These are phyloP conservation scores for Sphecodes monilicornis DNA, from an alignment of 2,888 invertebrate species.

Conservation along the genomic window DNA sequence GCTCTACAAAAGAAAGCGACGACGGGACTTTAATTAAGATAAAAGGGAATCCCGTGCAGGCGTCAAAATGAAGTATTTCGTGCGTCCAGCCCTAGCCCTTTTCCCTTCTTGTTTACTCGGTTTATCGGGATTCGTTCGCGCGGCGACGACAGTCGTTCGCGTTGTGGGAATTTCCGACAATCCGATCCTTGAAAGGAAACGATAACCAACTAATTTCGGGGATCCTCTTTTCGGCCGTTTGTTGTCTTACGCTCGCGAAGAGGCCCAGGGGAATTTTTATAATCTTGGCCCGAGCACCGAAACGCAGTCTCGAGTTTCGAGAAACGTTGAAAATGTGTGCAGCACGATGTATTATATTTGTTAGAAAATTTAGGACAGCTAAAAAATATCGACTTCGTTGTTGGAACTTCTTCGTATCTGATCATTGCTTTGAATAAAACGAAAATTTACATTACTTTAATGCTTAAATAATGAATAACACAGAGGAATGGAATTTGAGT, in stretches of 20 bases:
- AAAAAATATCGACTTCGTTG: no score
- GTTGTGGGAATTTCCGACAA: slow-evolving; percentile 47
- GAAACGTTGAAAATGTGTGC: not conserved
- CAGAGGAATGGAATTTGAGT: no score
- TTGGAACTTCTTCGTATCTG: no score
- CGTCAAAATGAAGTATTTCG: slow-evolving; percentile 53
- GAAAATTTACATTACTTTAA: no score
- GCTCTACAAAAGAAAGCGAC: slow-evolving; percentile 40
- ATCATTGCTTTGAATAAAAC: no score
- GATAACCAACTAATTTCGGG: slow-evolving; percentile 55
- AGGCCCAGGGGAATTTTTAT: not conserved
- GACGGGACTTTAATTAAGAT: slow-evolving; percentile 52
- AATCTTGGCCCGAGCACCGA: not conserved
- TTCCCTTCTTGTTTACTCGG: slow-evolving; percentile 1
- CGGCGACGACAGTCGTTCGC: not conserved
- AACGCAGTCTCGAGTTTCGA: not conserved
- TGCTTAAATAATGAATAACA: no score
- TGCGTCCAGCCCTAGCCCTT: not conserved
- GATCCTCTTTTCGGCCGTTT: slow-evolving; percentile 3
- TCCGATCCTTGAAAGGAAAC: slow-evolving; percentile 29
- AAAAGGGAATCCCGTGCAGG: slow-evolving; percentile 57
- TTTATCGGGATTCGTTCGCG: slow-evolving; percentile 34
- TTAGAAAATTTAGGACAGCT: no score
- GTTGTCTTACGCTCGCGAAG: not conserved
- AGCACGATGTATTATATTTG: not conserved